A percentile compares a stretch with the other conserved stretches of the same genome.
Conservation (phyloP, 2,797 vertebrate species). For the Perodicticus potto region DNA sequence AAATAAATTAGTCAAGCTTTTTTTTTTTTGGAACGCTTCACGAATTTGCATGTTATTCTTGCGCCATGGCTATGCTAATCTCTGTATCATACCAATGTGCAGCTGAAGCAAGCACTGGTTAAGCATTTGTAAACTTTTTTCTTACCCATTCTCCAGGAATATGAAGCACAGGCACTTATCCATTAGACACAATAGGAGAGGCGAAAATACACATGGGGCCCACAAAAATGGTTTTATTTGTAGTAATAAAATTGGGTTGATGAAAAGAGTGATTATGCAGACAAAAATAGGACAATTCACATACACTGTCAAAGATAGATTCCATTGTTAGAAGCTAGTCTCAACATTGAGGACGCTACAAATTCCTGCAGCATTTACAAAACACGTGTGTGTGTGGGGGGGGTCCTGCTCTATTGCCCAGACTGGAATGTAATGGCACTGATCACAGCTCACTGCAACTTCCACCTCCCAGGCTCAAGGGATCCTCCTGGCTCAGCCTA, state of each 20-base stretch:
- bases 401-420: neutral
- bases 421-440: neutral
- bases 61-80: too few species aligned
- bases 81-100: too few species aligned
- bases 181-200: neutral
- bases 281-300: neutral
- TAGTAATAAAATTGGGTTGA: neutral
- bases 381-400: too few species aligned
- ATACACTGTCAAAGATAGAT: neutral
- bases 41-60: too few species aligned
- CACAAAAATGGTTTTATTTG: neutral
- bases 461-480: too few species aligned
- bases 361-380: neutral
- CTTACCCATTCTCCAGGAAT: neutral
- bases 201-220: neutral
- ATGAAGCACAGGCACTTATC: neutral
- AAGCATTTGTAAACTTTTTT: neutral
- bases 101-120: too few species aligned
- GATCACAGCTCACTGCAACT: too few species aligned
- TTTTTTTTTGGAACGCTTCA: too few species aligned
- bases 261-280: neutral
- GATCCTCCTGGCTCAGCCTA: too few species aligned
- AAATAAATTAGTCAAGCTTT: too few species aligned
- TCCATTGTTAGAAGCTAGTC: neutral
- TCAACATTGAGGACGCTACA: neutral